Conservation (phyloP, 2,888 invertebrate genomes). For the Meteorus cinctellus region DNA sequence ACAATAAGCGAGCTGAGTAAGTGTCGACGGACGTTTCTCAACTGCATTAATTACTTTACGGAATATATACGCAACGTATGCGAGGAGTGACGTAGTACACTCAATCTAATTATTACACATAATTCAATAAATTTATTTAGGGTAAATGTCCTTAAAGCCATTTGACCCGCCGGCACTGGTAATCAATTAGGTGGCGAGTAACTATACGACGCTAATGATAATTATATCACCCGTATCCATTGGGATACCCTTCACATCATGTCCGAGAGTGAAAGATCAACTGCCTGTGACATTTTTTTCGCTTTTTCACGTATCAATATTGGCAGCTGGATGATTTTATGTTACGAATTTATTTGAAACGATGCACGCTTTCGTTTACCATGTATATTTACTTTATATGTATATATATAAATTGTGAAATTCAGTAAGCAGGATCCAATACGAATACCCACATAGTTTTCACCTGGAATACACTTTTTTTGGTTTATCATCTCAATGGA, state of each 20-base stretch:
- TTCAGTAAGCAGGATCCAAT: neutral
- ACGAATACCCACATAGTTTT: neutral
- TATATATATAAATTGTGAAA: neutral
- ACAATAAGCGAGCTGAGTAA: neutral
- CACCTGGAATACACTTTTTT: no score
- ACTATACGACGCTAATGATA: conserved; percentile 31
- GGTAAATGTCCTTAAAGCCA: conserved; percentile 35
- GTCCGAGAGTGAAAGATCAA: neutral
- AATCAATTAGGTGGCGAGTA: conserved; percentile 40
- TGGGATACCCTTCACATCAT: conserved; percentile 2
- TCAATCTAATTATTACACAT: conserved; percentile 26
- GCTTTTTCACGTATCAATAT: neutral
- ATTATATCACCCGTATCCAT: conserved; percentile 28
- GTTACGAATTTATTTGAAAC: neutral
- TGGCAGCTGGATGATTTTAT: neutral
- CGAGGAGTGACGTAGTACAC: conserved; percentile 8
- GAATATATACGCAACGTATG: neutral
- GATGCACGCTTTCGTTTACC: neutral
- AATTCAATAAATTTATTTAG: conserved; percentile 20
- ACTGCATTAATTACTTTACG: neutral
- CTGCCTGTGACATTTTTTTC: neutral
- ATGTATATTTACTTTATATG: neutral
- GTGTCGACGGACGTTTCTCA: neutral
- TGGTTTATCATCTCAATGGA: no score
- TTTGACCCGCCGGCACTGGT: conserved; percentile 35